Base-by-base conservation (phyloP, 2,888 invertebrate species). In the Subacronicta megacephala region DNA sequence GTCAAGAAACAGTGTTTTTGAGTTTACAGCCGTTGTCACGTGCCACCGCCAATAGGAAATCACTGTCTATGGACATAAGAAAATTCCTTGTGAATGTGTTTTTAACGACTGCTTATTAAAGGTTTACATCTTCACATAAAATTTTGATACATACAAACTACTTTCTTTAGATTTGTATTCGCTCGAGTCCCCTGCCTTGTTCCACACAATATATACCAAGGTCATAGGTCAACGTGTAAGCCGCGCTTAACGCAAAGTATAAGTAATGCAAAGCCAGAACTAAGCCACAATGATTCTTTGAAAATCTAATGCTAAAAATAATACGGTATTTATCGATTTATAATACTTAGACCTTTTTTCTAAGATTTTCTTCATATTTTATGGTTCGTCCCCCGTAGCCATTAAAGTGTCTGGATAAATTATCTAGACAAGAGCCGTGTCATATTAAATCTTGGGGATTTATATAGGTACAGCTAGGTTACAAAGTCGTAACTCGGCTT, bases 161-260 rank as follows among this genome's bases (percentile, higher is more conserved):
- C 12, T 29, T 29, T 4, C 12, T 29, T 29, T 7, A 20, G 6
- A 5, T 9, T 23, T 23, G 9, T 36, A 1, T 7, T 26, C 51
- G 62, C 57, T 46, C 4, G n/a, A 29, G 6, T 36, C 36, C 46
- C 35, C n/a, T 52, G 12, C 42, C 57, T 59, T 64, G 43, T 37
- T 9, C 57, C 64, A 58, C 35, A 26, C 20, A 52, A 50, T 59
- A 58, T 42, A 56, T 44, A 60, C 65, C 80, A 84, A 85, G 84
- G 84, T 78, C 78, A 61, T 62, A 79, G 80, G 75, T 80, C 78
- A 78, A 64, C 62, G 65, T 70, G 71, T 80, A 82, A 81, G 73
- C 72, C 62, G 58, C 65, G 61, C 65, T 63, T 69, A 61, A 45
- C 47, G 58, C 45, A 31, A 51, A 46, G 38, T 47, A 41, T 49